phyloP scores from a whole-genome alignment of 2,888 invertebrate species.

The Neuroscelio doddi region DNA sequence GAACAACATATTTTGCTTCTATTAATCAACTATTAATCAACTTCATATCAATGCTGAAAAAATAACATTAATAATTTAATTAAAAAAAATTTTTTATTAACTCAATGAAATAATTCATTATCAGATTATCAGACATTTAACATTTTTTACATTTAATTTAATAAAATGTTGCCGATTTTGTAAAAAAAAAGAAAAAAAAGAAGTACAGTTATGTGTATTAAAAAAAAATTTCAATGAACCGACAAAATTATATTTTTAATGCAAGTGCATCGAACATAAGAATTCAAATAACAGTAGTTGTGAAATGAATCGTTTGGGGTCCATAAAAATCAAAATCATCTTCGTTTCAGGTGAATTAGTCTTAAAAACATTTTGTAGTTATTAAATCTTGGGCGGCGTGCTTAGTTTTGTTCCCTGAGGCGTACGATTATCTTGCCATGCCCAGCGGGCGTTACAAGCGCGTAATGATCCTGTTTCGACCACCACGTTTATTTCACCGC shows the following conservation, averaged over 20 bases:
- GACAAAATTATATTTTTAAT: too few species aligned
- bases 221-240: too few species aligned
- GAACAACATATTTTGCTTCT: too few species aligned
- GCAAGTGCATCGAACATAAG: too few species aligned
- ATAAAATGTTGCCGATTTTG: background rate
- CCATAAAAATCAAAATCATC: constrained; percentile 6
- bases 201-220: background rate
- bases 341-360: constrained; percentile 5
- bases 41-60: too few species aligned
- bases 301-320: background rate
- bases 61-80: too few species aligned
- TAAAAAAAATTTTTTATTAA: too few species aligned
- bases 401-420: constrained; percentile 33
- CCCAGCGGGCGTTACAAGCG: constrained; percentile 19
- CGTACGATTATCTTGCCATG: constrained; percentile 36
- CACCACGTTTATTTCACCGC: constrained; percentile 24
- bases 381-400: constrained; percentile 32
- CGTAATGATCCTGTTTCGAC: constrained; percentile 17
- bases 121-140: too few species aligned
- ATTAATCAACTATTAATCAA: too few species aligned
- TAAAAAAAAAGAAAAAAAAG: background rate
- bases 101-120: too few species aligned
- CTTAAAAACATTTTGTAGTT: constrained; percentile 27
- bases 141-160: too few species aligned
- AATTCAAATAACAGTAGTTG: too few species aligned